phyloP scores from a whole-genome alignment of 2,113 vertebrate genomes.

The Nothocercus nigrocapillus region DNA sequence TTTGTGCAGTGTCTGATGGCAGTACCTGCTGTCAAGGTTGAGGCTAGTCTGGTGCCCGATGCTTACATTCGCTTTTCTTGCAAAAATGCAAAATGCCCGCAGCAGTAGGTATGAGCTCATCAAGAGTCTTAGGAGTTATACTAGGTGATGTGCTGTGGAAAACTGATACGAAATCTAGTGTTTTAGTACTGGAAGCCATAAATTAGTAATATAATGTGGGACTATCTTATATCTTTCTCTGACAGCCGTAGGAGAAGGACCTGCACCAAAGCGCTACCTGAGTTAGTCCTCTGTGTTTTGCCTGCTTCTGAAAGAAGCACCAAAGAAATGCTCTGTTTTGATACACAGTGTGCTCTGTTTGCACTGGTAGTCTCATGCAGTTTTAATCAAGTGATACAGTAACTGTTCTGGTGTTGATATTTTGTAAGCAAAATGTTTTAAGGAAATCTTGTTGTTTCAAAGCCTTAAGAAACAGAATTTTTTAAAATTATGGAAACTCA shows the following conservation, averaged over 20 bases:
- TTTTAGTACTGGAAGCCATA: not conserved
- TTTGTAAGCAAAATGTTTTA: not conserved
- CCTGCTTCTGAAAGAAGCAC: not conserved
- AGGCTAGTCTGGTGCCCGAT: not conserved
- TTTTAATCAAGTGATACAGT: not conserved
- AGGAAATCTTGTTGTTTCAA: not conserved
- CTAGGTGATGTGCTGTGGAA: not conserved
- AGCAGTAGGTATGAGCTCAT: not conserved
- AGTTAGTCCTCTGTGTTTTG: not conserved
- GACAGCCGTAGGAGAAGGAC: not conserved
- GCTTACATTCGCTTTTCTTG: not conserved
- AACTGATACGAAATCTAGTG: not conserved
- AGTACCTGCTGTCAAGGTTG: not conserved
- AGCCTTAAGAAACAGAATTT: not conserved
- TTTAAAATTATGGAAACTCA: not conserved
- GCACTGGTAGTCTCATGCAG: not conserved
- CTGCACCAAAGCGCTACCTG: not conserved
- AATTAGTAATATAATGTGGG: not conserved
- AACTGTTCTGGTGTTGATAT: not conserved
- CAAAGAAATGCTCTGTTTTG: accelerated
- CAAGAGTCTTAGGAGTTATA: not conserved
- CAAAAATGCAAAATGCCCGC: not conserved
- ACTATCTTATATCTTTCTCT: not conserved
- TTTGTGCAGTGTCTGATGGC: not conserved
- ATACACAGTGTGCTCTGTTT: not conserved